Conservation (phyloP, 2,888 invertebrate genomes). For the Cistogaster globosa region DNA sequence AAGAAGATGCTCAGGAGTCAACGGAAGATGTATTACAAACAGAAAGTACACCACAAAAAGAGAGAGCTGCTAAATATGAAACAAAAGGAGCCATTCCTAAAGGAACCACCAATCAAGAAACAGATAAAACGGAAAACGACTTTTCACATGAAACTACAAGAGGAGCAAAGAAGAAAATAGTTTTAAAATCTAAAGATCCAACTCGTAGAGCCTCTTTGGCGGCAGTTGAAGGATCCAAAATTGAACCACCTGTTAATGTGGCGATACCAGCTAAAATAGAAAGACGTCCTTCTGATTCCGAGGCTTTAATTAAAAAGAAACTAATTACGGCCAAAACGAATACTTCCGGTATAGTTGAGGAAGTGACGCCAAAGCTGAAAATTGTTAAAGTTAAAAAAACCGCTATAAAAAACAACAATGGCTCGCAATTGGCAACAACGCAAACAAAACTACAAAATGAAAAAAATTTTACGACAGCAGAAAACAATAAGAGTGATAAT, state of each 20-base stretch:
- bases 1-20: slow-evolving; percentile 19
- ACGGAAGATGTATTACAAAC: not conserved
- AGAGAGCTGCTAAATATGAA: not conserved
- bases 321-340: slow-evolving; percentile 60
- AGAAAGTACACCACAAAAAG: not conserved
- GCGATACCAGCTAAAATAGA: slow-evolving; percentile 72
- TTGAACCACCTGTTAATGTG: slow-evolving; percentile 74
- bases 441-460: slow-evolving; percentile 42
- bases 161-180: slow-evolving; percentile 45
- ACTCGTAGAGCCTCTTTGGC: slow-evolving; percentile 80
- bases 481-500: slow-evolving; percentile 40
- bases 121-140: not conserved
- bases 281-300: slow-evolving; percentile 81
- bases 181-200: slow-evolving; percentile 42
- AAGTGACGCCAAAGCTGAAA: slow-evolving; percentile 71
- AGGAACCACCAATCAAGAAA: not conserved
- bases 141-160: not conserved
- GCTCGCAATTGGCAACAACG: slow-evolving; percentile 68
- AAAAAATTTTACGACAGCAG: not conserved
- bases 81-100: slow-evolving; percentile 39
- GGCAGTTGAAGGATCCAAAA: slow-evolving; percentile 79
- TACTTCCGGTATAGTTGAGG: slow-evolving; percentile 71
- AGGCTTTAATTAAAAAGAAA: slow-evolving; percentile 79
- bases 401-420: slow-evolving; percentile 60
- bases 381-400: slow-evolving; percentile 72